Evolutionary conservation across 2,797 vertebrate species (phyloP).

Genomic region (Esox masquinongy): DNA sequence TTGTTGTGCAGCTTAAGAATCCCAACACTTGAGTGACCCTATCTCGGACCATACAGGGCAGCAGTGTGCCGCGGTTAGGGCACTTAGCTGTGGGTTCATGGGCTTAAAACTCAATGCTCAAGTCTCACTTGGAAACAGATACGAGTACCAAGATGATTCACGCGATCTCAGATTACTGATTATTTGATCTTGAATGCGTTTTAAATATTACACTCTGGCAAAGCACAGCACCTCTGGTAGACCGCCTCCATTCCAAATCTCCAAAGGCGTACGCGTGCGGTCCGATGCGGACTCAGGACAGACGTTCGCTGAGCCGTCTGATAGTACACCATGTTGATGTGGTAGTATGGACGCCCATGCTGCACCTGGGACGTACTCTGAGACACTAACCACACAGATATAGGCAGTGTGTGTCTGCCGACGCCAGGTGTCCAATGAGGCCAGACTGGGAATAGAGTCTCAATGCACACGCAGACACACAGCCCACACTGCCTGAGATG

Average conservation of each 20-base stretch:
- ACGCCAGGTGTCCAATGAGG: conserved; percentile 73
- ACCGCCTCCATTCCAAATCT: not conserved
- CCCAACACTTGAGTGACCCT: not conserved
- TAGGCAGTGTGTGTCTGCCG: conserved; percentile 61
- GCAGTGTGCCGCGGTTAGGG: conserved; percentile 5
- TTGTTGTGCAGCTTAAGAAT: too few relatives aligned
- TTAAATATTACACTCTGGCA: not conserved
- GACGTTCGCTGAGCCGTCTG: conserved; percentile 12
- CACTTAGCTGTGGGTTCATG: not conserved
- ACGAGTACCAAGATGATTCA: not conserved
- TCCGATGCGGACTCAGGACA: not conserved
- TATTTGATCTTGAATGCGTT: not conserved
- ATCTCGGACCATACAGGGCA: conserved; percentile 2
- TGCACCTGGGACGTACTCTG: conserved; percentile 51
- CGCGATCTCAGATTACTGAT: not conserved
- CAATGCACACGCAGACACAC: conserved; percentile 30
- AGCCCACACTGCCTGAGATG: conserved; percentile 40
- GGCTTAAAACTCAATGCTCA: not conserved
- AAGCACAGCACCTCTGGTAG: too few relatives aligned
- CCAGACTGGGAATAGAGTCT: conserved; percentile 61
- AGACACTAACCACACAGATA: conserved; percentile 47
- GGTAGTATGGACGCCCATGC: conserved; percentile 17
- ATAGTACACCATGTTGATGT: not conserved
- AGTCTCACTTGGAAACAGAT: not conserved
- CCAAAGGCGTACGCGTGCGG: not conserved